A percentile compares a stretch with the other conserved stretches of the same genome.
Conservation (phyloP, 2,113 vertebrate genomes). For the Alaudala cheleensis region DNA sequence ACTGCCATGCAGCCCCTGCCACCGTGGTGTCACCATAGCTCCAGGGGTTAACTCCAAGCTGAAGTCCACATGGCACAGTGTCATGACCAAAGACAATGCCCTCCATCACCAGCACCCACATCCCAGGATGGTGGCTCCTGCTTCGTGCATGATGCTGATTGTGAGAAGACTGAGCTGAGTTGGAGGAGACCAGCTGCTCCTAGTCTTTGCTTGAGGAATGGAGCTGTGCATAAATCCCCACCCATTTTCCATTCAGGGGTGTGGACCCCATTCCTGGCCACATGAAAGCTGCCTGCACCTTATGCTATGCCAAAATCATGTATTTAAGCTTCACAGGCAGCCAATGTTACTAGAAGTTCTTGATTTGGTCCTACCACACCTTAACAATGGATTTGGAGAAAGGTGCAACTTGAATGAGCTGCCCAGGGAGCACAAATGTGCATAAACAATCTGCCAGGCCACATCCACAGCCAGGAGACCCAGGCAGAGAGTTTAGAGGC, state of each 20-base stretch:
- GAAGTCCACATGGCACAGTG: accelerated
- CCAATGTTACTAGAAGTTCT: not conserved
- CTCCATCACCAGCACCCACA: not conserved
- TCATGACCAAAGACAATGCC: accelerated
- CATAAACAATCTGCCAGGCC: not conserved
- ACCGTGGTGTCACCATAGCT: accelerated
- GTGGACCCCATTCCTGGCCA: not conserved
- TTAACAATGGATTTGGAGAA: not conserved
- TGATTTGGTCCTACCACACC: not conserved
- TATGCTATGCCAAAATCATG: not conserved
- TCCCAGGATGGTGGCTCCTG: not conserved
- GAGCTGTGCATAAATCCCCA: not conserved
- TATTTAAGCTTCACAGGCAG: not conserved
- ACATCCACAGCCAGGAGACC: not conserved
- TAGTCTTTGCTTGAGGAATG: not conserved
- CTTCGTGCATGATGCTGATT: not conserved
- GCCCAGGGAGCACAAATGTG: not conserved
- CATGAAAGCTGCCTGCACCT: not conserved
- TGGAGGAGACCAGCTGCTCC: not conserved
- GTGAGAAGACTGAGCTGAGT: not conserved
- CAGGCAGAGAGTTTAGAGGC: not conserved
- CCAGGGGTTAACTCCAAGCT: not conserved
- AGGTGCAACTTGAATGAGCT: not conserved
- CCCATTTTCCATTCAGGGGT: not conserved
- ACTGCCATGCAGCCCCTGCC: not conserved